Base-by-base conservation (phyloP, 2,797 vertebrate genomes). In the Scyliorhinus canicula region DNA sequence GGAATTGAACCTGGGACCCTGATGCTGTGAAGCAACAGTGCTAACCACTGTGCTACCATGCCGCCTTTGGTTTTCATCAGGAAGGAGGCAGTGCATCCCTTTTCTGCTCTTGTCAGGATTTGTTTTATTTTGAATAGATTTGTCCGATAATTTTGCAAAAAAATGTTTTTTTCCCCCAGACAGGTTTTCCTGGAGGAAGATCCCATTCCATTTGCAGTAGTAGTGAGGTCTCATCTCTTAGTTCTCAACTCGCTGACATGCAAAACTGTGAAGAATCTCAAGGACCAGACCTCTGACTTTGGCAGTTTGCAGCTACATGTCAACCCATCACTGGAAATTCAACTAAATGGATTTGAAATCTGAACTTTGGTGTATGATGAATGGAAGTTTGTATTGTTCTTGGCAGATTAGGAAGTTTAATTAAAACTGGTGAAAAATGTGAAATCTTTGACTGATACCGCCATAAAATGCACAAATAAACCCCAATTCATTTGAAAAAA, bases 161-260 rank as follows among this genome's bases (percentile, higher is more conserved):
- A 50, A 8, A 50, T 14, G 24, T 28, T 63, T 21, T 94, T 55
- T 35, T 95, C 95, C 95, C 95, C 95, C 97, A 99, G 99, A 98
- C 99, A 95, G 99, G 98, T 97, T 99, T 99, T 97, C 99, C 98
- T 95, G 99, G 99, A 97, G 98, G 98, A 96, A 99, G 99, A 95
- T 99, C 98, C 9, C 98, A 98, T 95, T 99, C 99, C 69, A 99
- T 99, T 97, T 99, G 98, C 95, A 99, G 99, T 95, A 99, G 98
- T 97, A 99, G 99, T 96, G 99, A 99, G 97, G 99, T 99, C 96
- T 98, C 99, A 79, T 99, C 99, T 94, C 99, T 99, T 98, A 99
- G 98, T 96, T 99, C 99, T 93, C 99, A 99, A 96, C 98, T 99
- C 96, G 98, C 99, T 96, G 99, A 99, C 96, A 99, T 99, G 95